Percentiles rank a stretch among this genome's conserved stretches.
phyloP scores from a whole-genome alignment of 1,140 invertebrate species.

The Helicoverpa armigera region DNA sequence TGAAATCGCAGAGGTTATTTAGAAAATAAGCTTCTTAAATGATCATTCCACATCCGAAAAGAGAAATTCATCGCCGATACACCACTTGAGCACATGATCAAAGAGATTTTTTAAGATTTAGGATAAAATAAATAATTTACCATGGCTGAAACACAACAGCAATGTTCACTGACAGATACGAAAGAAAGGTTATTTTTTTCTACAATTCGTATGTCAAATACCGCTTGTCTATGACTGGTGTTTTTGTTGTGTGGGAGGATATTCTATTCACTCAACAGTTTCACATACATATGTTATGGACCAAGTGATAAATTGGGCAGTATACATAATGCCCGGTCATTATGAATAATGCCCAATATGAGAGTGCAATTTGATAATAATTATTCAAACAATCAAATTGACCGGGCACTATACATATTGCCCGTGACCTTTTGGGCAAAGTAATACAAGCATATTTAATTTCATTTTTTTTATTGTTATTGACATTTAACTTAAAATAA shows the following conservation, averaged over 20 bases:
- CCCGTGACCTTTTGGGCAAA: no score
- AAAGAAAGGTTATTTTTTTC: conserved; percentile 61
- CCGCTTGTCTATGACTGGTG: conserved; percentile 1
- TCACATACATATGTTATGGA: no score
- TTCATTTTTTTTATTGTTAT: no score
- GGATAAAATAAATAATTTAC: conserved; percentile 66
- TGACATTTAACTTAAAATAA: no score
- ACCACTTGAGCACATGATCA: conserved; percentile 53
- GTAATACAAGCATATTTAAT: no score
- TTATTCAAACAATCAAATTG: no score
- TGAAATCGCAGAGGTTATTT: conserved; percentile 78
- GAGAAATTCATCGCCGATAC: not conserved
- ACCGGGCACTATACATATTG: no score
- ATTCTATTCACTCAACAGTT: not conserved
- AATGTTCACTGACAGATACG: conserved; percentile 75
- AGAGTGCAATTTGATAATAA: no score
- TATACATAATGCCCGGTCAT: no score
- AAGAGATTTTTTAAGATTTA: conserved; percentile 60
- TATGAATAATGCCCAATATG: no score
- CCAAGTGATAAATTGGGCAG: no score
- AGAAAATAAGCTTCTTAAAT: conserved; percentile 51
- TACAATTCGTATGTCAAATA: not conserved
- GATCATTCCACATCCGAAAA: not conserved
- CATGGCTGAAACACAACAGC: conserved; percentile 77
- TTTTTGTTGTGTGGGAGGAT: not conserved